A percentile compares a stretch with the other conserved stretches of the same genome.
Evolutionary conservation across 2,888 invertebrate species (phyloP).

Genomic region (Arge pagana): DNA sequence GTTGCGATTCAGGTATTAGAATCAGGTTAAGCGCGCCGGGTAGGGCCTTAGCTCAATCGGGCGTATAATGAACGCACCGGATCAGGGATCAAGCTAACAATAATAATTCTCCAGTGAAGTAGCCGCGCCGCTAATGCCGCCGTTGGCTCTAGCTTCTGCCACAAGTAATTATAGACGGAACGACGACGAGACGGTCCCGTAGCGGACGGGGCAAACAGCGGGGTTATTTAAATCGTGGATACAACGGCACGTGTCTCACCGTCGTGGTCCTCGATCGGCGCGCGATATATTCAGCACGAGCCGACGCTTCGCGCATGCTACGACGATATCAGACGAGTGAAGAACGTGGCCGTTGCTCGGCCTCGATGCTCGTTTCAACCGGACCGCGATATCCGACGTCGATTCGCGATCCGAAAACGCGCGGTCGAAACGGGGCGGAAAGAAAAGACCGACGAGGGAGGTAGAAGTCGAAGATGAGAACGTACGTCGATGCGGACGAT

Average conservation of each 20-base stretch:
- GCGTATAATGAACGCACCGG: constrained; percentile 14
- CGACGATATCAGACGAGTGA: too few species aligned
- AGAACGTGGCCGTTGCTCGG: too few species aligned
- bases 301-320: too few species aligned
- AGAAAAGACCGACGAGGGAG: constrained; percentile 15
- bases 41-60: constrained; percentile 21
- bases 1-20: constrained; percentile 18
- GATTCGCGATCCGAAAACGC: background rate
- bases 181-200: too few species aligned
- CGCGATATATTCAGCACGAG: constrained; percentile 8
- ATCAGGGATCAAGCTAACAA: constrained; percentile 18
- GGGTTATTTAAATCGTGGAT: constrained; percentile 17
- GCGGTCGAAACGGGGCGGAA: background rate
- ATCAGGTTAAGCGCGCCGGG: constrained; percentile 24
- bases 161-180: too few species aligned
- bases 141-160: background rate
- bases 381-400: background rate
- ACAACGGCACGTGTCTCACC: constrained; percentile 14
- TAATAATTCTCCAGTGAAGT: constrained; percentile 13
- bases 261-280: background rate
- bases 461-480: background rate
- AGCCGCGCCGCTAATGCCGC: constrained; percentile 12
- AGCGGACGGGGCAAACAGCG: background rate
- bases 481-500: background rate
- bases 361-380: too few species aligned